A percentile compares a stretch with the other conserved stretches of the same genome.
Evolutionary conservation across 2,797 vertebrate species (phyloP).

Genomic region (Cryptoblepharus egeriae): DNA sequence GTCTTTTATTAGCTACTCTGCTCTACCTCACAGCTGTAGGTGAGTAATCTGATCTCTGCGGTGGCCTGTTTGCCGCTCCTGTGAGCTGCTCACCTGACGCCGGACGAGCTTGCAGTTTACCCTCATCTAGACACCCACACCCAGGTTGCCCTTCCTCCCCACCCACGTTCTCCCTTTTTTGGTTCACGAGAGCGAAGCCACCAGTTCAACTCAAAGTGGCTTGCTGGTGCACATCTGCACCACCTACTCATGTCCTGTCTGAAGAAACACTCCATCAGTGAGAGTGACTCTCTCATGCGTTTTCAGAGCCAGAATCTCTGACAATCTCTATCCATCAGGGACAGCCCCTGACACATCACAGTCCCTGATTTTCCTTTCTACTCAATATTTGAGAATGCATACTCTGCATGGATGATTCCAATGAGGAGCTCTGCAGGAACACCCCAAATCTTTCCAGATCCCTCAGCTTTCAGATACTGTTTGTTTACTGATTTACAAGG

Average conservation of each 20-base stretch:
- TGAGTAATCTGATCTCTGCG: conserved; percentile 77
- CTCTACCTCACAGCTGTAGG: conserved; percentile 69
- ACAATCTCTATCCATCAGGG: no score
- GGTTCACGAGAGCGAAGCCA: conserved; percentile 8
- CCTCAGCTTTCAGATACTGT: no score
- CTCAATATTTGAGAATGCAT: no score
- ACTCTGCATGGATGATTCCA: no score
- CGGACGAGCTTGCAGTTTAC: conserved; percentile 51
- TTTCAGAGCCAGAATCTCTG: not conserved
- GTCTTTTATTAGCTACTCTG: conserved; percentile 74
- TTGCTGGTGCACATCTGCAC: not conserved
- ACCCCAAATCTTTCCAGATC: no score
- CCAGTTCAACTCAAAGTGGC: not conserved
- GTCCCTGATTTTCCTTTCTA: not conserved
- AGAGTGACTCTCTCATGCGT: not conserved
- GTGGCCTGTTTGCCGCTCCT: conserved; percentile 71
- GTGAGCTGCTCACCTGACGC: conserved; percentile 72
- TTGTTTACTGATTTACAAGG: no score
- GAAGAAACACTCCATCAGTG: not conserved
- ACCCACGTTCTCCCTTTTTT: conserved; percentile 17
- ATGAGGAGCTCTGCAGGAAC: no score
- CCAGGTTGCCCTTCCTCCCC: conserved; percentile 43
- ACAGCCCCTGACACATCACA: no score
- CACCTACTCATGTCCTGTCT: conserved; percentile 20
- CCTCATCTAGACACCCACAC: conserved; percentile 47